Conservation (phyloP, 2,888 invertebrate species). For the Cheilosia soror region DNA sequence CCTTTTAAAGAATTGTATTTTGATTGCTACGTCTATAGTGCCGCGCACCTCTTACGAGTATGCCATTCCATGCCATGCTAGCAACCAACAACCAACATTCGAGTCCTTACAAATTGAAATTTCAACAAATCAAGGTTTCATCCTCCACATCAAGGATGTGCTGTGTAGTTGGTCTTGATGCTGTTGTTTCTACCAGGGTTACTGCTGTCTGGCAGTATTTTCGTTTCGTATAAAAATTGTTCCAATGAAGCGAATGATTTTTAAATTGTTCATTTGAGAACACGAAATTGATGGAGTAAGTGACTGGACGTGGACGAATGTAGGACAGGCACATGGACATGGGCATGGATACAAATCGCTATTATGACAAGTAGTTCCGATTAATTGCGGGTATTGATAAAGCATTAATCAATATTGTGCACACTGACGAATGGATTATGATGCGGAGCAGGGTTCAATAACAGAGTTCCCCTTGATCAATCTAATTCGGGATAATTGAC, state of each 20-base stretch:
- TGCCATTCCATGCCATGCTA: neutral
- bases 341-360: neutral
- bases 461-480: neutral
- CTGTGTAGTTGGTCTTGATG: slow-evolving; percentile 21
- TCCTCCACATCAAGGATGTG: slow-evolving; percentile 31
- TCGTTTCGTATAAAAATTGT: slow-evolving; percentile 36
- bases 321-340: neutral
- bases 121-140: slow-evolving; percentile 70
- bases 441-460: neutral
- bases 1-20: slow-evolving; percentile 62
- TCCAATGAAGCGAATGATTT: slow-evolving; percentile 63
- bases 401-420: slow-evolving; percentile 29
- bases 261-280: slow-evolving; percentile 67
- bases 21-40: slow-evolving; percentile 60
- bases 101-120: slow-evolving; percentile 61
- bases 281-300: slow-evolving; percentile 52
- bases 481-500: slow-evolving; percentile 15
- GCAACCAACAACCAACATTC: slow-evolving; percentile 36
- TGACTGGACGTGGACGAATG: slow-evolving; percentile 37
- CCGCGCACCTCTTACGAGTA: neutral
- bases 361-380: neutral
- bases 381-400: neutral
- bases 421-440: neutral
- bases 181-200: neutral
- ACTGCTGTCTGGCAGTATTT: slow-evolving; percentile 11